phyloP scores from a whole-genome alignment of 2,113 vertebrate genomes.

The Anolis carolinensis region DNA sequence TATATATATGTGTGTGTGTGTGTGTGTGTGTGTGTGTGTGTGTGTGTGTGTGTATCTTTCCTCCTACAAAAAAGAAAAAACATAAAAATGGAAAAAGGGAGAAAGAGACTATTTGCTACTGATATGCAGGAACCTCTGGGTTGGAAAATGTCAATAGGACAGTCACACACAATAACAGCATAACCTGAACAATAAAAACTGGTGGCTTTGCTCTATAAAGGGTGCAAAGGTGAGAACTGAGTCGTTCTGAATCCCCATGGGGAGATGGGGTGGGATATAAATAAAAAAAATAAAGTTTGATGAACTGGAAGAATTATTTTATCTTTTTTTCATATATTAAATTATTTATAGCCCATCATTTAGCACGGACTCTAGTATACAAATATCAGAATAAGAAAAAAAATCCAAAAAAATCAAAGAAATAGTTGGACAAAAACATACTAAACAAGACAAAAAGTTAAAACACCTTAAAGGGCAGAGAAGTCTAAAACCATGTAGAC shows the following conservation, averaged over 20 bases:
- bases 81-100: neutral
- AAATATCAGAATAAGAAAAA: too few species aligned
- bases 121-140: slow-evolving; percentile 4
- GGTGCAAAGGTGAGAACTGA: neutral
- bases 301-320: neutral
- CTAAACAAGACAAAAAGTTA: too few species aligned
- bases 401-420: neutral
- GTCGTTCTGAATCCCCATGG: neutral
- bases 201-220: neutral
- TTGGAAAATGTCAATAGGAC: neutral
- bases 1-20: too few species aligned
- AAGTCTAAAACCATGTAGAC: too few species aligned
- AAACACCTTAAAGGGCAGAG: too few species aligned
- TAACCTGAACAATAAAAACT: neutral
- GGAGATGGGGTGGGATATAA: too few species aligned
- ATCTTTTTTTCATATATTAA: neutral
- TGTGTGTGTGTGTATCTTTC: slow-evolving; percentile 56
- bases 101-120: neutral
- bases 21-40: too few species aligned
- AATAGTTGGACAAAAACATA: neutral
- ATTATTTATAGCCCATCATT: neutral
- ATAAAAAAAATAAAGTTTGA: too few species aligned
- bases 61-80: slow-evolving; percentile 44
- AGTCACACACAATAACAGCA: too few species aligned
- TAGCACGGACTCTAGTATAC: neutral